Base-by-base conservation (phyloP, 2,113 vertebrate genomes). In the Emydura subglobosa region DNA sequence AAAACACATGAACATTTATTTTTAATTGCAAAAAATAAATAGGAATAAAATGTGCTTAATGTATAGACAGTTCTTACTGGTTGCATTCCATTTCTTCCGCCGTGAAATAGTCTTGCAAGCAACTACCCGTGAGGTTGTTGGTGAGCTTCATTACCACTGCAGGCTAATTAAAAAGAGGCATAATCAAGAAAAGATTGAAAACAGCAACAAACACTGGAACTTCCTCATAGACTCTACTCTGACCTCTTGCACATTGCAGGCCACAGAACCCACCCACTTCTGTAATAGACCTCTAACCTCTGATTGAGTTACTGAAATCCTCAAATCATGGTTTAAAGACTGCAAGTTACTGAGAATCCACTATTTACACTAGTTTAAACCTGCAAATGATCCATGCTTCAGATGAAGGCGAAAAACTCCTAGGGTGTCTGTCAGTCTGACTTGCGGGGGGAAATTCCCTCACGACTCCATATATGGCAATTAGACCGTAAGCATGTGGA, bases 41-140 rank as follows among this genome's bases (percentile, higher is more conserved):
- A 0, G 3, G 11, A 21, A 1, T 65, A 72, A 53, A 79, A 68
- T 7, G 25, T 44, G 34, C 79, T 29, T 61, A 5, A 7, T 47
- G 74, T 59, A 31, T 9, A 2, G 8, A 3, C 42, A 2, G 17
- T 7, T 78, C 42, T 47, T 78, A 27, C 44, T 13, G 24, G 47
- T 47, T 78, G 74, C 24, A 78, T 78, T 44, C 24, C 25, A 14
- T 78, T 78, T 47, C 74, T 78, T 47, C 6, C 74, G 12, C 74
- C 24, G 2, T 27, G 25, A 78, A 78, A 78, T 47, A 78, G 25
- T 78, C 39, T 47, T 44, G 74, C 25, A 72, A 72, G n/a, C 65
- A 72, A 72, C 65, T 72, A n/a, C 34, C 65, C 19, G 9, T 72
- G 34, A 72, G n/a, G 65, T 39, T 72, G 65, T 72, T 72, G n/a